Evolutionary conservation across 1,140 invertebrate species (phyloP), one percentile per base, ranked within the genome.

Genomic region (Ips typographus): DNA sequence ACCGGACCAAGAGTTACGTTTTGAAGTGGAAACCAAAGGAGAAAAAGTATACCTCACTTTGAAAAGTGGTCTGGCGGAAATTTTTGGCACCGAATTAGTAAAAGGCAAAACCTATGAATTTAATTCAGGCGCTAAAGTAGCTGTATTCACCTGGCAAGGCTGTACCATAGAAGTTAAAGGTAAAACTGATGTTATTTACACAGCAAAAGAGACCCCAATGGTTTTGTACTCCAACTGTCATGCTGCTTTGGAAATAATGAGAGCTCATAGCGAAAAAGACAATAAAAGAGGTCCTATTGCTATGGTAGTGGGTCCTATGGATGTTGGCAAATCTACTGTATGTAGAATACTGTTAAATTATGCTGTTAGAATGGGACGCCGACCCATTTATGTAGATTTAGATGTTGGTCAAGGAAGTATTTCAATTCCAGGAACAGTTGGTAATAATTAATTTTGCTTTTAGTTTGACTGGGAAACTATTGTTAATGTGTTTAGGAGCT

Each of bases 201-300:
- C 96, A 0, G 92, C 95, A 0, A 96, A 95, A 82, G 96, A 98
- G 81, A 98, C 96, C 0, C 96, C 96, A 3, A 98, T 98, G 96
- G 87, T 92, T 36, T 87, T 96, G 65, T 98, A 99, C 80, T 83
- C 97, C 0, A 99, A 99, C 82, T 92, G 93, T 47, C 97, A 99
- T 81, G 94, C 91, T 4, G 95, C 93, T 3, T 82, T 99, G 69
- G 97, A 99, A 80, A 88, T 94, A 73, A 86, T 98, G 79, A 84
- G 97, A 73, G 84, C 88, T 44, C 89, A 91, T 41, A 93, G 93
- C 2, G 89, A 90, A 75, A 87, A 89, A 68, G 87, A 91, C 42
- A 88, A 88, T 60, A 85, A 84, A 4, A 83, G 89, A 62, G 93
- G 93, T 0, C 93, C 93, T 0, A 90, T 94, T 42, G 88, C 91